Evolutionary conservation across 2,888 invertebrate species (phyloP), one percentile per base, ranked within the genome.

Genomic region (Troilus luridus): DNA sequence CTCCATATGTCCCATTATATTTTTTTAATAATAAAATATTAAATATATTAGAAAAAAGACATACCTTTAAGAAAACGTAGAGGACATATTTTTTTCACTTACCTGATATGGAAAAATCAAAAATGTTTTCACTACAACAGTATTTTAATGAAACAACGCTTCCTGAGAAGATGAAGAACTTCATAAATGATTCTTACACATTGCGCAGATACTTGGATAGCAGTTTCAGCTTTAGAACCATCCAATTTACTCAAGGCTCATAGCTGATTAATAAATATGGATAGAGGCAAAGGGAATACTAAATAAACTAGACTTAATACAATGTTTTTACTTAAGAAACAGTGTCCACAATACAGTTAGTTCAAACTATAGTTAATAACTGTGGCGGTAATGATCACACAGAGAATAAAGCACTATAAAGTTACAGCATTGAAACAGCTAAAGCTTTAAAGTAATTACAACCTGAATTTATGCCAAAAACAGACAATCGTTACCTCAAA

Each of bases 361-460:
- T 60, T 67, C 19, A 8, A 62, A 41, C 89, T 89, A 89, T 56
- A 41, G 54, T 56, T 67, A 14, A 67, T 24, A 85, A 85, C 60
- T 59, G 58, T 88, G 19, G 88, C 17, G 88, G 62, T 41, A 88
- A 41, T 62, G 41, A 62, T 62, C 64, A 89, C 89, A 89, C 54
- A 89, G 89, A 67, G 62, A 89, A 89, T 54, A 85, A 89, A 89
- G 89, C 89, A 89, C 67, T 67, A 89, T 89, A 89, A 58, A 27
- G 12, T 88, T 41, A 62, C 59, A 88, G 60, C 62, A 89, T 27
- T 54, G 60, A 89, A 89, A 89, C 89, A 89, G 89, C 89, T 89
- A 89, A 89, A 89, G 89, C 89, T 54, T 89, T 27, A 54, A 88
- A 64, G 12, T 85, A 85, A 56, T 85, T 56, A 85, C 54, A 85